A percentile compares a stretch with the other conserved stretches of the same genome.
Conservation (phyloP, 2,888 invertebrate genomes). For the Eugnorisma glareosa region DNA sequence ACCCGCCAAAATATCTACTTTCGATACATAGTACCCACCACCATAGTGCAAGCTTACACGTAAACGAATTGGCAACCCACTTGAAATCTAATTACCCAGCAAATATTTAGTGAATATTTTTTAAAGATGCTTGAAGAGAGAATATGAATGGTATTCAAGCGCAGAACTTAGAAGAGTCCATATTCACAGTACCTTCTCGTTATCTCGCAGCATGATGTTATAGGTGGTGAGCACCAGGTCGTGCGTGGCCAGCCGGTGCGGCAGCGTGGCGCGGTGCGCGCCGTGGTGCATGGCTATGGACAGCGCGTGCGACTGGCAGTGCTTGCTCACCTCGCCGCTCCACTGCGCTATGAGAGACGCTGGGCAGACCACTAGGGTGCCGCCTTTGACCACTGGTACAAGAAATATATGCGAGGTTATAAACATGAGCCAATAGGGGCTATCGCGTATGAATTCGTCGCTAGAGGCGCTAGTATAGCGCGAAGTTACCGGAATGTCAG, state of each 20-base stretch:
- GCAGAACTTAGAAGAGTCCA: too few relatives aligned
- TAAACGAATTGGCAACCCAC: constrained; percentile 27
- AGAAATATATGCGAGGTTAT: too few relatives aligned
- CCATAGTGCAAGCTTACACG: not conserved
- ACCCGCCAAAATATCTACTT: constrained; percentile 24
- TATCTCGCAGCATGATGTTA: constrained; percentile 92
- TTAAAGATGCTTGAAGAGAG: not conserved
- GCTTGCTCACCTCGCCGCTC: constrained; percentile 94
- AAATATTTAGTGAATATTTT: not conserved
- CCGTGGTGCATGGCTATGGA: constrained; percentile 95
- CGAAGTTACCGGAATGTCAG: too few relatives aligned
- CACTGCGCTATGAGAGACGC: constrained; percentile 98
- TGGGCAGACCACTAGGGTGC: constrained; percentile 97
- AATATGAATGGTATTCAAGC: too few relatives aligned
- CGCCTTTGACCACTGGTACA: constrained; percentile 89
- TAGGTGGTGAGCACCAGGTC: constrained; percentile 98
- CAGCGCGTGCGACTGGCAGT: constrained; percentile 91
- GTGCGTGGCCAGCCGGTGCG: constrained; percentile 91
- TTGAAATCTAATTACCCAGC: constrained; percentile 9
- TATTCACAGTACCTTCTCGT: constrained; percentile 78
- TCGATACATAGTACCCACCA: not conserved
- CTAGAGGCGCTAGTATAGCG: too few relatives aligned
- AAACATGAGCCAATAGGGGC: too few relatives aligned
- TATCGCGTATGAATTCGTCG: too few relatives aligned
- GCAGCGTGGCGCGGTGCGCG: constrained; percentile 92